Percentiles rank a stretch among this genome's conserved stretches.
Conservation (phyloP, 1,140 invertebrate species). For the Ceratina calcarata region DNA sequence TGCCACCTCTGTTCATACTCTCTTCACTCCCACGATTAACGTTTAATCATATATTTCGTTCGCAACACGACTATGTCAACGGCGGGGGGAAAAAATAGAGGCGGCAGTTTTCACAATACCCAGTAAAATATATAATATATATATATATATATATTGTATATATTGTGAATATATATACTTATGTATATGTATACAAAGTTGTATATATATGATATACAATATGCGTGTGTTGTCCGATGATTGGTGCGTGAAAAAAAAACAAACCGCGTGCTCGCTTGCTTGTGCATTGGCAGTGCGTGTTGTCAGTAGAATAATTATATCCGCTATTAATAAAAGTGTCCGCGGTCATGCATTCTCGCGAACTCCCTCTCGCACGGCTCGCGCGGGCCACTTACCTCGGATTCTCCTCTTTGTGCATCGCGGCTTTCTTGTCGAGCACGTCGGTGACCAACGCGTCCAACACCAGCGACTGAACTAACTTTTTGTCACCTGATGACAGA, state of each 20-base stretch:
- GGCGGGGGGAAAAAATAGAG: conserved; percentile 45
- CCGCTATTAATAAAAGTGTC: conserved; percentile 33
- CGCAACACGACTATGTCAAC: conserved; percentile 52
- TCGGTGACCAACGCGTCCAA: conserved; percentile 91
- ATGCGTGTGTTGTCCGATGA: conserved; percentile 32
- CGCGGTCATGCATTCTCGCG: conserved; percentile 44
- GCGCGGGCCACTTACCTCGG: conserved; percentile 72
- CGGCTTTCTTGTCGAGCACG: conserved; percentile 84
- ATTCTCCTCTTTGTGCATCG: conserved; percentile 77
- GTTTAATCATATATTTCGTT: conserved; percentile 15
- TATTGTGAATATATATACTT: too few relatives aligned
- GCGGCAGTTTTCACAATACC: conserved; percentile 21
- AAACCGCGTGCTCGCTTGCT: conserved; percentile 64
- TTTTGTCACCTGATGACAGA: conserved; percentile 86
- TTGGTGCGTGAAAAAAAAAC: conserved; percentile 44
- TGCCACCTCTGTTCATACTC: not conserved
- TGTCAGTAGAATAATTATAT: conserved; percentile 8
- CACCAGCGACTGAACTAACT: conserved; percentile 89
- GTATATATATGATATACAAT: conserved; percentile 42
- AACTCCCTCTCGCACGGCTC: conserved; percentile 34
- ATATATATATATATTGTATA: not conserved
- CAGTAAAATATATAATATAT: not conserved
- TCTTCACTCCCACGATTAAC: too few relatives aligned
- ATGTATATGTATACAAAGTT: too few relatives aligned
- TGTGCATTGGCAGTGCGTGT: conserved; percentile 62